Conservation (phyloP, 2,797 vertebrate species). For the Limnodromus scolopaceus region DNA sequence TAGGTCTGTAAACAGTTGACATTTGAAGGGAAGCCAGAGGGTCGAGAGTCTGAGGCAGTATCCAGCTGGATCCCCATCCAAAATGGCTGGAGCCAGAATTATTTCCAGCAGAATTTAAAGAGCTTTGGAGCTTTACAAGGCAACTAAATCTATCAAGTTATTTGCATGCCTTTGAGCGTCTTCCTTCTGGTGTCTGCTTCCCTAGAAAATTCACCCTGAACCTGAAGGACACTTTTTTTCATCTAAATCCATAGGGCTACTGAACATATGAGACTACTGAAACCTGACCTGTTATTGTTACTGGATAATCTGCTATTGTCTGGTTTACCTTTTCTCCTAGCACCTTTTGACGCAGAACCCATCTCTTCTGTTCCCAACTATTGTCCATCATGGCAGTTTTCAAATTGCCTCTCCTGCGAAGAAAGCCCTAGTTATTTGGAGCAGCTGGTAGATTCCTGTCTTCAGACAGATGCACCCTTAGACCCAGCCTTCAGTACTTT, state of each 20-base stretch:
- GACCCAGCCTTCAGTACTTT: constrained; percentile 59
- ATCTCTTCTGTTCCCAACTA: constrained; percentile 63
- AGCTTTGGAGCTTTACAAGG: background rate
- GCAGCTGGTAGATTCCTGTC: constrained; percentile 82
- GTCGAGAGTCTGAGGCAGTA: background rate
- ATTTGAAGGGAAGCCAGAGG: background rate
- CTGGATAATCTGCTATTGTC: background rate
- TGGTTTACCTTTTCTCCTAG: constrained; percentile 69
- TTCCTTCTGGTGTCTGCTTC: background rate
- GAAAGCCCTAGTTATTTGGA: constrained; percentile 78
- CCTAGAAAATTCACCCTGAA: background rate
- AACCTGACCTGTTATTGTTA: background rate
- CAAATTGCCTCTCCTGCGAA: constrained; percentile 75
- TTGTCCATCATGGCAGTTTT: constrained; percentile 76
- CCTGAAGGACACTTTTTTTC: background rate
- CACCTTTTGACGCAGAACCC: constrained; percentile 74
- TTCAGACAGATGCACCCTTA: constrained; percentile 69
- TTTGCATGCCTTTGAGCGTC: background rate
- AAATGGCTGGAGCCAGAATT: background rate
- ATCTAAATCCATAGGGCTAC: background rate
- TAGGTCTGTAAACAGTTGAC: background rate
- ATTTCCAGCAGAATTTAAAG: background rate
- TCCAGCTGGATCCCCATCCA: background rate
- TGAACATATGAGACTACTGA: background rate
- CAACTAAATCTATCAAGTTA: background rate